Evolutionary conservation across 1,140 invertebrate genomes (phyloP), one percentile per base, ranked within the genome.

Genomic region (Papilio xuthus): DNA sequence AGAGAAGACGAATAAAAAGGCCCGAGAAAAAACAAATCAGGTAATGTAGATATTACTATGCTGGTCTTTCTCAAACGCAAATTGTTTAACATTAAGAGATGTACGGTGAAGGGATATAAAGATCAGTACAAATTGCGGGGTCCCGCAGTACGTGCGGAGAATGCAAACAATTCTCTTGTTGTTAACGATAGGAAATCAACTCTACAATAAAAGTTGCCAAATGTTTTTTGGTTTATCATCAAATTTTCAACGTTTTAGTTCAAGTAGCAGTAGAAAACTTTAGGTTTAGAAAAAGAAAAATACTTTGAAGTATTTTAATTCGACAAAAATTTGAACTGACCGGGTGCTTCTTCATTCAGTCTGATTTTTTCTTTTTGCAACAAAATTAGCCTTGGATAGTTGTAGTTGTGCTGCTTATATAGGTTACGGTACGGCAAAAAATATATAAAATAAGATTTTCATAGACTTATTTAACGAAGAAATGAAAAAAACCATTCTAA

Each of bases 21-120:
- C 32, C n/a, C 9, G 50, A 53, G 32, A 53, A 20, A 20, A 53
- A 44, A 13, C 42, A 60, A 23, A 60, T 28, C 18, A 60, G 18
- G 23, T 26, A 60, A 60, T 13, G 12, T 23, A 23, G 26, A 60
- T 20, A 60, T 60, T 60, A 60, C 23, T 60, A 60, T 60, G n/a
- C 56, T 26, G 56, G 56, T 26, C 20, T 60, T 60, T 23, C 10
- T 23, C 20, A 20, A 13, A 9, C 9, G 20, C 20, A 26, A 60
- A 60, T 60, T 60, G 56, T 60, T 60, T 60, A 60, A 60, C 56
- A 60, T 60, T 20, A 53, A 53, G 10, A 60, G n/a, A 60, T 60
- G 56, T 60, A 60, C 56, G 8, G 56, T 60, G 56, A 60, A 60
- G 20, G 12, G 56, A 60, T 60, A 60, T 60, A 26, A 23, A 60